A percentile compares a stretch with the other conserved stretches of the same genome.
phyloP scores from a whole-genome alignment of 2,888 invertebrate genomes.

The Nezara viridula region DNA sequence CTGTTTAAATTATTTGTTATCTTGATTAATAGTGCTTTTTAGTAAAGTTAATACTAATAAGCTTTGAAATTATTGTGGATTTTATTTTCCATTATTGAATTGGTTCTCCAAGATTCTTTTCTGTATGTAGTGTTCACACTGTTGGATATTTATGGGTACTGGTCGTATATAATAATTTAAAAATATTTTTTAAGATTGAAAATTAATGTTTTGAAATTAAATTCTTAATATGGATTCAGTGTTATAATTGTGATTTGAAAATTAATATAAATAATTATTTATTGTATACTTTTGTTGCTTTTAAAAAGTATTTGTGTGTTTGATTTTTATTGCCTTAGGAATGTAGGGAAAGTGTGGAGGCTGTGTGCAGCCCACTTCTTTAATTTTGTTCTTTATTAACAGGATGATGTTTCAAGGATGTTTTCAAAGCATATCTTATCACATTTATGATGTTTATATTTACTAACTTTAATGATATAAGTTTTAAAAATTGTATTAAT shows the following conservation, averaged over 20 bases:
- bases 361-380: conserved; percentile 33
- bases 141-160: too few relatives aligned
- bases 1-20: neutral
- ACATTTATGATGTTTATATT: conserved; percentile 2
- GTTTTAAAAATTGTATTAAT: neutral
- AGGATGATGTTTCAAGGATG: conserved; percentile 38
- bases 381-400: conserved; percentile 25
- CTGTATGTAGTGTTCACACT: too few relatives aligned
- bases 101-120: too few relatives aligned
- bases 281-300: neutral
- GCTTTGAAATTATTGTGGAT: neutral
- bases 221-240: too few relatives aligned
- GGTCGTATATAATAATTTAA: too few relatives aligned
- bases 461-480: neutral
- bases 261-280: neutral
- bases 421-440: conserved; percentile 6
- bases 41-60: neutral
- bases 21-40: neutral
- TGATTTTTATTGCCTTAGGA: conserved; percentile 24
- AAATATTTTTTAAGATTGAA: too few relatives aligned
- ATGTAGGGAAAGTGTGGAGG: conserved; percentile 38
- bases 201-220: too few relatives aligned
- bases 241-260: neutral
- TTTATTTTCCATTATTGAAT: neutral
- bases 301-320: neutral